These are phyloP conservation scores for Pipa parva DNA, from an alignment of 2,113 vertebrate genomes.

Conservation along the genomic window DNA sequence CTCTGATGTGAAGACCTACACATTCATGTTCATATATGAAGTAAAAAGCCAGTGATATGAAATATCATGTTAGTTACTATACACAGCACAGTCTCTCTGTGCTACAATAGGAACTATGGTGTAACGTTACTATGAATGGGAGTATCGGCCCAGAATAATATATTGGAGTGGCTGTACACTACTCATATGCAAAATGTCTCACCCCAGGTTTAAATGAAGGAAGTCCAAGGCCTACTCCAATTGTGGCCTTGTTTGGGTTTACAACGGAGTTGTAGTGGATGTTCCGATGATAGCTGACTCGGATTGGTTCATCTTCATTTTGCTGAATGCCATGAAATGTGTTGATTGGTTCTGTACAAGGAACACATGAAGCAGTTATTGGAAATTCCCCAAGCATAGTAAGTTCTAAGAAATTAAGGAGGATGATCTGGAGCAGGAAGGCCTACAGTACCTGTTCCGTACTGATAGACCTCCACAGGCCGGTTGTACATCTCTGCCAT, in stretches of 20 bases:
- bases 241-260: slow-evolving; percentile 94
- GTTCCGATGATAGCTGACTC: slow-evolving; percentile 93
- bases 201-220: slow-evolving; percentile 94
- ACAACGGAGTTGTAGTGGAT: slow-evolving; percentile 97
- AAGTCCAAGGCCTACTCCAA: slow-evolving; percentile 88
- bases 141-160: no score
- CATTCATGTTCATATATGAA: no score
- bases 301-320: slow-evolving; percentile 91
- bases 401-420: no score
- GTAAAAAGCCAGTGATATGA: no score
- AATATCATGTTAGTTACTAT: no score
- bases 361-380: slow-evolving; percentile 23
- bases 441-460: slow-evolving; percentile 68
- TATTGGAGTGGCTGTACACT: no score
- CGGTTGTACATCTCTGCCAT: slow-evolving; percentile 96
- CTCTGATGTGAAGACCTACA: no score
- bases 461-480: slow-evolving; percentile 91
- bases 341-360: slow-evolving; percentile 85
- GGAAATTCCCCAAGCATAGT: background rate
- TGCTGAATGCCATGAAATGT: slow-evolving; percentile 96
- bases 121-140: no score
- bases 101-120: no score
- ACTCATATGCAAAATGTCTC: no score
- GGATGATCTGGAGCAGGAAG: no score
- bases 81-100: no score